phyloP scores from a whole-genome alignment of 2,113 vertebrate species.

The Puma concolor region DNA sequence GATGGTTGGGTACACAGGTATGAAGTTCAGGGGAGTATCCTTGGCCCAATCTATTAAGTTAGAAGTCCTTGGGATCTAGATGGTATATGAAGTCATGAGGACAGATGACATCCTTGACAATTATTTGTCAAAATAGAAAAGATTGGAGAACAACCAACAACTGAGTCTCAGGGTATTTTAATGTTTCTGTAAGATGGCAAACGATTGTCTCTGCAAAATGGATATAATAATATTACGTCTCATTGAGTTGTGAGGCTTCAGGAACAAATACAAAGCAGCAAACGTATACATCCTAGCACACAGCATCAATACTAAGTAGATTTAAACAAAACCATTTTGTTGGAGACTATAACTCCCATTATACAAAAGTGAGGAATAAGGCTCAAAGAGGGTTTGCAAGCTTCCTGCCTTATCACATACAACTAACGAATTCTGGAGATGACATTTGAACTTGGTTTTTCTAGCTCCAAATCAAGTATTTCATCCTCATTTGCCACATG shows the following conservation, averaged over 20 bases:
- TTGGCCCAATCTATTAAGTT: background rate
- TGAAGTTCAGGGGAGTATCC: background rate
- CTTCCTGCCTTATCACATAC: background rate
- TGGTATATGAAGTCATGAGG: background rate
- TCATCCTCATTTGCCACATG: background rate
- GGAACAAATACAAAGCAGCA: background rate
- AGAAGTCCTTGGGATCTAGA: background rate
- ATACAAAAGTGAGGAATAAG: background rate
- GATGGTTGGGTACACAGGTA: background rate
- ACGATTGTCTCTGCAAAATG: background rate
- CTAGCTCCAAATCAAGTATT: background rate
- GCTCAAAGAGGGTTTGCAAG: background rate
- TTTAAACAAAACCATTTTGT: background rate
- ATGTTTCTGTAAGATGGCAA: background rate
- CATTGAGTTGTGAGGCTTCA: background rate
- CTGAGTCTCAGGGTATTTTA: background rate
- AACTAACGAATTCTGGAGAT: background rate
- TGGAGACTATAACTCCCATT: background rate
- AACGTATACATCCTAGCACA: background rate
- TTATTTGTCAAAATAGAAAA: conserved; percentile 23
- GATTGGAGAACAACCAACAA: background rate
- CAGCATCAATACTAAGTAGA: background rate
- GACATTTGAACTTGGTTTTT: background rate
- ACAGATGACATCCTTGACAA: background rate
- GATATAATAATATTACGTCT: background rate